Evolutionary conservation across 2,797 vertebrate genomes (phyloP).

Genomic region (Apogon talboti): DNA sequence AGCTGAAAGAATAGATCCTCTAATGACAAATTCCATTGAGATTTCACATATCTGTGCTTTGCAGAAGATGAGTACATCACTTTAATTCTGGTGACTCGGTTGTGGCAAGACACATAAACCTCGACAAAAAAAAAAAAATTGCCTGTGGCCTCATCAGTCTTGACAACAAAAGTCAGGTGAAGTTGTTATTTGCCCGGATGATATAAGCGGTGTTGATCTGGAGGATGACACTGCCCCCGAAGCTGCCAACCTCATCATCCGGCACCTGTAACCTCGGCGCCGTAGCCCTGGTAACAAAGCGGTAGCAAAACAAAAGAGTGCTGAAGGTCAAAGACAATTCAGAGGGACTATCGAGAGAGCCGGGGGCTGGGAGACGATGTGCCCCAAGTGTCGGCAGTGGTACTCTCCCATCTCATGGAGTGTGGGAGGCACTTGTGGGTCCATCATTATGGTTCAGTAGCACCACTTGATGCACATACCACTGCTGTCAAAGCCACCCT

Average conservation of each 20-base stretch:
- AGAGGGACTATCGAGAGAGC: constrained; percentile 32
- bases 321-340: constrained; percentile 68
- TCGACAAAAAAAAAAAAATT: no score
- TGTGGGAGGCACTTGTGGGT: constrained; percentile 64
- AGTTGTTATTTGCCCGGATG: background rate
- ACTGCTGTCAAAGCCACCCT: constrained; percentile 24
- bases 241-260: constrained; percentile 46
- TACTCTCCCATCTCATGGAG: constrained; percentile 43
- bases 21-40: no score
- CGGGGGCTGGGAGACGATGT: constrained; percentile 31
- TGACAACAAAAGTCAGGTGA: constrained; percentile 14
- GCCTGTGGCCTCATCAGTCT: constrained; percentile 26
- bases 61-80: no score
- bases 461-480: constrained; percentile 51
- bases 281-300: constrained; percentile 60
- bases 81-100: no score
- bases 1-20: no score
- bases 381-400: constrained; percentile 46
- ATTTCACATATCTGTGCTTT: no score
- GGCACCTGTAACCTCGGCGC: constrained; percentile 48
- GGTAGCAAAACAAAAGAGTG: constrained; percentile 38
- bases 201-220: constrained; percentile 18
- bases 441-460: constrained; percentile 52
- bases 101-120: no score
- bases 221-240: background rate